phyloP scores from a whole-genome alignment of 2,888 invertebrate species.

The Oxytorus armatus region DNA sequence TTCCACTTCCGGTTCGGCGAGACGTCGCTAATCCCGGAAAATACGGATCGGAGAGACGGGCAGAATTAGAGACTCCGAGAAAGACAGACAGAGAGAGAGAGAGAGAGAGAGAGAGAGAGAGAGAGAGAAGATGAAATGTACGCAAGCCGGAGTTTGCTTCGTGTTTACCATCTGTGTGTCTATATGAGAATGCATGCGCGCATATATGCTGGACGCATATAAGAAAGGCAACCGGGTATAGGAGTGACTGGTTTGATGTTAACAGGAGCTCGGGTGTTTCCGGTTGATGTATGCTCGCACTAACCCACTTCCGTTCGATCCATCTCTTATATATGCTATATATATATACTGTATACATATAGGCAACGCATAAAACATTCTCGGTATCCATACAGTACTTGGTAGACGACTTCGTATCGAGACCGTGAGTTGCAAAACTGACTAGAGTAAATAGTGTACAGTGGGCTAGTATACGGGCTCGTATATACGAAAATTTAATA shows the following conservation, averaged over 20 bases:
- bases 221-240: slow-evolving; percentile 49
- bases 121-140: slow-evolving; percentile 8
- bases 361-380: slow-evolving; percentile 2
- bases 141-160: slow-evolving; percentile 40
- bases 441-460: slow-evolving; percentile 13
- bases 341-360: slow-evolving; percentile 37
- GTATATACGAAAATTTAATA: slow-evolving; percentile 19
- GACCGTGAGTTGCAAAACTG: slow-evolving; percentile 14
- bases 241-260: slow-evolving; percentile 75
- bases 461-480: neutral
- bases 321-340: slow-evolving; percentile 27
- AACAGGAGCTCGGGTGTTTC: slow-evolving; percentile 73
- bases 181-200: slow-evolving; percentile 18
- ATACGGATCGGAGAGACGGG: slow-evolving; percentile 53
- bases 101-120: slow-evolving; percentile 18
- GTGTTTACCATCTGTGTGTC: slow-evolving; percentile 45
- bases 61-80: slow-evolving; percentile 10
- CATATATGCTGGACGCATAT: slow-evolving; percentile 30
- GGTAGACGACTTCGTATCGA: neutral
- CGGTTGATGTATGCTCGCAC: slow-evolving; percentile 70
- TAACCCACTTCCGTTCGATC: slow-evolving; percentile 75
- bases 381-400: slow-evolving; percentile 12
- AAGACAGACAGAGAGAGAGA: slow-evolving; percentile 16
- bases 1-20: slow-evolving; percentile 48
- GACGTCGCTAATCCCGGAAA: slow-evolving; percentile 51